Evolutionary conservation across 2,888 invertebrate genomes (phyloP).

Genomic region (Timema podura): DNA sequence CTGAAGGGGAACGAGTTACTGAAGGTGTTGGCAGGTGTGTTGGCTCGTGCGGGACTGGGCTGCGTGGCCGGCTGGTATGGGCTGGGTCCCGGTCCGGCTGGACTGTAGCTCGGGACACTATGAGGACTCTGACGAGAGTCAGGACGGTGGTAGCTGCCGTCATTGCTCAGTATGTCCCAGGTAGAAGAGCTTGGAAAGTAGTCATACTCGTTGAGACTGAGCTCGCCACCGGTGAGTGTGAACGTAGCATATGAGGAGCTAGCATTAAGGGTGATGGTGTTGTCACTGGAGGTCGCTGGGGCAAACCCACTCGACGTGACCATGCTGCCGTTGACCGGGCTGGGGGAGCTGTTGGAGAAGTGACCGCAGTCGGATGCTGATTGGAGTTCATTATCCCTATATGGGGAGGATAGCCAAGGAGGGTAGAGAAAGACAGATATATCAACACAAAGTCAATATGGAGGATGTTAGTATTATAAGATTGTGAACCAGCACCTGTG

Average conservation of each 20-base stretch:
- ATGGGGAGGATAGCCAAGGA: no score
- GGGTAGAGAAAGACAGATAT: no score
- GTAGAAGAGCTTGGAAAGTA: constrained; percentile 57
- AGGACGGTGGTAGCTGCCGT: constrained; percentile 45
- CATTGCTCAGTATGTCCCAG: constrained; percentile 46
- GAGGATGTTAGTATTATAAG: no score
- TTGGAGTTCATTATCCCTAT: no score
- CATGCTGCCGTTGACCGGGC: constrained; percentile 41
- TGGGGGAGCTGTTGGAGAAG: constrained; percentile 42
- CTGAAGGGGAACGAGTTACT: constrained; percentile 58
- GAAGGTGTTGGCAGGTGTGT: constrained; percentile 45
- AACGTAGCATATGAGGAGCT: constrained; percentile 29
- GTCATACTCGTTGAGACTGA: constrained; percentile 56
- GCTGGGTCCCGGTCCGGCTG: constrained; percentile 46
- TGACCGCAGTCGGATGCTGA: constrained; percentile 43
- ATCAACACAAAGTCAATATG: no score
- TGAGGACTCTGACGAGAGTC: constrained; percentile 60
- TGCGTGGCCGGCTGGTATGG: constrained; percentile 45
- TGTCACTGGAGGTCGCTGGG: constrained; percentile 20
- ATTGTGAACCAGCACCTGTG: no score
- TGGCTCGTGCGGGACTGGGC: constrained; percentile 50
- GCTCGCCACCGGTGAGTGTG: constrained; percentile 49
- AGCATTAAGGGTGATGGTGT: constrained; percentile 24
- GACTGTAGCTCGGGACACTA: constrained; percentile 48
- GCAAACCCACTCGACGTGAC: constrained; percentile 39